Evolutionary conservation across 2,797 vertebrate genomes (phyloP).

Genomic region (Eidolon dupreanum): DNA sequence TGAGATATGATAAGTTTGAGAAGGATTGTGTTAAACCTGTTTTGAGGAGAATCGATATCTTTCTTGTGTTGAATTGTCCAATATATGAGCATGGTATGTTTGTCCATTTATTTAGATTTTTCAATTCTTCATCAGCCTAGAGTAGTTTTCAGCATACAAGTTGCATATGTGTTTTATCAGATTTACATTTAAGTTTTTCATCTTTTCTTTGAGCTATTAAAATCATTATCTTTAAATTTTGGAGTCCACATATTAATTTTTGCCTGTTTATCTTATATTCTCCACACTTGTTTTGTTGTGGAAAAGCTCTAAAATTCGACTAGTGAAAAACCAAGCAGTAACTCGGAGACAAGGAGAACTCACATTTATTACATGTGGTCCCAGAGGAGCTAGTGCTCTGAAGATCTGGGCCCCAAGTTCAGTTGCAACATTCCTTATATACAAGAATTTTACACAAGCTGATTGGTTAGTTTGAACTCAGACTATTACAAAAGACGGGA

Average conservation of each 20-base stretch:
- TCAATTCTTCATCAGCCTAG: not conserved
- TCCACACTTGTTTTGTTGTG: not conserved
- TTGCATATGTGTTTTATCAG: not conserved
- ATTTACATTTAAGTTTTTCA: not conserved
- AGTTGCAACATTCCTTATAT: no score
- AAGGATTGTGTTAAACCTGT: not conserved
- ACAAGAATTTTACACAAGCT: no score
- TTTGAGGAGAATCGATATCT: not conserved
- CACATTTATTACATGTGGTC: no score
- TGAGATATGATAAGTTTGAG: not conserved
- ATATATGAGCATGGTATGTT: not conserved
- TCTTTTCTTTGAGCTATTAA: not conserved
- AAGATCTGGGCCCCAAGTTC: no score
- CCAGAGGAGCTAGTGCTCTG: no score
- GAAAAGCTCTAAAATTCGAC: no score
- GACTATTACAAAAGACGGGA: no score
- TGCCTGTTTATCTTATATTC: not conserved
- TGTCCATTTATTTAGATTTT: not conserved
- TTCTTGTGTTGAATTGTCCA: not conserved
- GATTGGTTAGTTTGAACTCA: no score
- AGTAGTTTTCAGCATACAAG: not conserved
- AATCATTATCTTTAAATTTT: not conserved
- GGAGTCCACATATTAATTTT: not conserved
- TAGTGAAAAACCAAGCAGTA: no score
- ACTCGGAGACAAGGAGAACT: no score